Conservation (phyloP, 2,797 vertebrate species). For the Nyctibius grandis region DNA sequence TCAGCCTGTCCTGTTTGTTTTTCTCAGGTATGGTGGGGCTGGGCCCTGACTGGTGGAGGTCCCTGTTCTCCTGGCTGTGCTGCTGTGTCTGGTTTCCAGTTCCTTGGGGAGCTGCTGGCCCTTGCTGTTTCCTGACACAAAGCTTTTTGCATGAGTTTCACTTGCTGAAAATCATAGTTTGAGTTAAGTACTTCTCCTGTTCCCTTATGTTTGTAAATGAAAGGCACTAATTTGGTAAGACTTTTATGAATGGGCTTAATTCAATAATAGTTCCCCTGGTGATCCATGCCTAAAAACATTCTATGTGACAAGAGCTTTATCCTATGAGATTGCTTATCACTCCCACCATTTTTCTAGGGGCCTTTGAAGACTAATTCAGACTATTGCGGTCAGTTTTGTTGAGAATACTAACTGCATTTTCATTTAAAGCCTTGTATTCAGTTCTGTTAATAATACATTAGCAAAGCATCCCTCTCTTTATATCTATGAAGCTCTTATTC, state of each 20-base stretch:
- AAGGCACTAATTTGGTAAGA: neutral
- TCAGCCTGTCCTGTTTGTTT: neutral
- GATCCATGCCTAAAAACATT: neutral
- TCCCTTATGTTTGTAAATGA: rapidly evolving
- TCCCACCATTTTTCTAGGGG: neutral
- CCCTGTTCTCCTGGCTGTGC: neutral
- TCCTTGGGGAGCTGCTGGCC: neutral
- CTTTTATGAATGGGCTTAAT: neutral
- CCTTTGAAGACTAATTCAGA: neutral
- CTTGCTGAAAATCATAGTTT: neutral
- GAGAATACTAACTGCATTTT: neutral
- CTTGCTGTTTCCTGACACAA: neutral
- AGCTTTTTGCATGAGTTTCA: neutral
- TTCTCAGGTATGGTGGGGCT: neutral
- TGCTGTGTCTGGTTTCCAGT: neutral
- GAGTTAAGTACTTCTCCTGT: neutral
- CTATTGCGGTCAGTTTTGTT: neutral
- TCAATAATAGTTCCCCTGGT: neutral
- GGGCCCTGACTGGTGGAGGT: neutral
- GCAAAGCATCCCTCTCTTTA: neutral
- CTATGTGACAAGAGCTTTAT: neutral
- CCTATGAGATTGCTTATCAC: neutral
- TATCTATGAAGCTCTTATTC: neutral
- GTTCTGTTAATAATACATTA: neutral
- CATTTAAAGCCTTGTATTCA: neutral